Conservation (phyloP, 2,797 vertebrate genomes). For the Bradypodion pumilum region DNA sequence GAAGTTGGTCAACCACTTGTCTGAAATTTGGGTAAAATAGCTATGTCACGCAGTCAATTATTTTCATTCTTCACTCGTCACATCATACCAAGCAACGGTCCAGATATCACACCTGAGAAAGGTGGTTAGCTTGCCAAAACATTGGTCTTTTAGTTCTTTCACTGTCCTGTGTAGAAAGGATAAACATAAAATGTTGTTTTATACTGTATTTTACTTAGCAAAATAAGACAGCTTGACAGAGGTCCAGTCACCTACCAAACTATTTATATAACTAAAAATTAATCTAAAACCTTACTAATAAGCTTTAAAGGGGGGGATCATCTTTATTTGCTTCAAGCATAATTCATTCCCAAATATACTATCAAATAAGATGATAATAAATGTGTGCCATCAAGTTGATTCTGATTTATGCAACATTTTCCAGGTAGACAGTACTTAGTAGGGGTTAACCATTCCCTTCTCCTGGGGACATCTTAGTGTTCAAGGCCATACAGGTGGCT, state of each 20-base stretch:
- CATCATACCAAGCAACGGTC: conserved; percentile 11
- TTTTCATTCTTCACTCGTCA: conserved; percentile 48
- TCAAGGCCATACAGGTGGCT: too few species aligned
- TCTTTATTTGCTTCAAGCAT: too few species aligned
- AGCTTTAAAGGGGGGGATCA: neutral
- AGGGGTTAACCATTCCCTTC: too few species aligned
- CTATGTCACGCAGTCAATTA: conserved; percentile 51
- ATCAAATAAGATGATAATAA: too few species aligned
- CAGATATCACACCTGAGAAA: conserved; percentile 74
- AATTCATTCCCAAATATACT: too few species aligned
- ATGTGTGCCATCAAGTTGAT: too few species aligned
- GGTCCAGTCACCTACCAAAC: conserved; percentile 14
- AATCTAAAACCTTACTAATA: neutral
- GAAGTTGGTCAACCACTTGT: conserved; percentile 65
- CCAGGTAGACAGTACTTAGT: too few species aligned
- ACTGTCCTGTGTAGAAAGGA: conserved; percentile 69
- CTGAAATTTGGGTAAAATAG: conserved; percentile 44
- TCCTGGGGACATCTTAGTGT: too few species aligned
- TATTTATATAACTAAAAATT: conserved; percentile 38
- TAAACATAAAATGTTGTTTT: conserved; percentile 33
- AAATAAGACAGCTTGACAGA: conserved; percentile 23
- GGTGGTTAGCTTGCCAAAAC: conserved; percentile 72
- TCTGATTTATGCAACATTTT: too few species aligned
- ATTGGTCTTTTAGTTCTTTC: conserved; percentile 71
- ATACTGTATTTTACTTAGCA: conserved; percentile 43